Percentiles rank a stretch among this genome's conserved stretches.
Evolutionary conservation across 1,140 invertebrate genomes (phyloP).

Genomic region (Aphidius gifuensis): DNA sequence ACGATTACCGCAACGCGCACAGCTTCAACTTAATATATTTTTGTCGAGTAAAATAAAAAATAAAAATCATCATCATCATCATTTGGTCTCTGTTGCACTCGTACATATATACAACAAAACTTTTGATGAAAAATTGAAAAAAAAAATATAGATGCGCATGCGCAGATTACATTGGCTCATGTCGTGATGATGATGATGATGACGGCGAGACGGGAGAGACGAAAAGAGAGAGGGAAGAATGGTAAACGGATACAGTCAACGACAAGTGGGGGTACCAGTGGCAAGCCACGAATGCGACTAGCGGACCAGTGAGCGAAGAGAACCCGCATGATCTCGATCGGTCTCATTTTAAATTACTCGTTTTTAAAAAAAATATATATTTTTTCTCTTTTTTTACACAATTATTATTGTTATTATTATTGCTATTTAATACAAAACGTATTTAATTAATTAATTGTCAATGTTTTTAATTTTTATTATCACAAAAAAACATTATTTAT

Average conservation of each 20-base stretch:
- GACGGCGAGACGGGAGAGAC: constrained; percentile 4
- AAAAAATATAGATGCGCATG: not conserved
- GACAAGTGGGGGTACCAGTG: constrained; percentile 20
- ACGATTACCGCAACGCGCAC: no score
- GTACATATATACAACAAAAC: not conserved
- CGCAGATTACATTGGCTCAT: constrained; percentile 4
- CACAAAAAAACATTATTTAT: no score
- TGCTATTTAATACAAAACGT: not conserved
- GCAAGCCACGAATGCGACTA: constrained; percentile 24
- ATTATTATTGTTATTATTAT: not conserved
- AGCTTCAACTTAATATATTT: no score
- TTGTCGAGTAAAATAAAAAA: no score
- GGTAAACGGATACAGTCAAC: constrained; percentile 17
- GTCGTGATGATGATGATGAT: not conserved
- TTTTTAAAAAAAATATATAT: constrained; percentile 7
- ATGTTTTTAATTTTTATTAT: no score
- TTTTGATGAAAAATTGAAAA: not conserved
- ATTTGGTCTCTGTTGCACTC: not conserved
- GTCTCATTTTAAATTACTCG: constrained; percentile 8
- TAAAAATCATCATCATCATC: not conserved
- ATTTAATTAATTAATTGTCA: no score
- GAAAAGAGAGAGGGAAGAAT: constrained; percentile 7
- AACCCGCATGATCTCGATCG: constrained; percentile 37
- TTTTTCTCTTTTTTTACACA: not conserved
- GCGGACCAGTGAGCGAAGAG: constrained; percentile 40